phyloP scores from a whole-genome alignment of 1,140 invertebrate species.

The Lasaia peninsularis region DNA sequence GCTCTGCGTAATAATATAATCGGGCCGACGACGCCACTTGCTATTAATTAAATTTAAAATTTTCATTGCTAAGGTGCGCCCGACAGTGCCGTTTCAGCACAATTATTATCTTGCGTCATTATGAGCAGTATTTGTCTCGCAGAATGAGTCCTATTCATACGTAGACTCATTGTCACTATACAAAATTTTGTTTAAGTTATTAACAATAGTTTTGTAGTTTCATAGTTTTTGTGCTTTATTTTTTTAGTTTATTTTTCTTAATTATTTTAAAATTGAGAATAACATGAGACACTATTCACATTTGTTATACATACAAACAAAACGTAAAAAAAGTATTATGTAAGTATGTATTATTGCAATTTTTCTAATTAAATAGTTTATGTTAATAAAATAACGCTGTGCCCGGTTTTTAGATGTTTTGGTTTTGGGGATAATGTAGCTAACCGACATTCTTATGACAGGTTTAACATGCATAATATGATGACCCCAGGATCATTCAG shows the following conservation, averaged over 20 bases:
- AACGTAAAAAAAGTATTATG: too few relatives aligned
- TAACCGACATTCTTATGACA: too few relatives aligned
- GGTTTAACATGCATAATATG: too few relatives aligned
- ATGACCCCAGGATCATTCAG: too few relatives aligned
- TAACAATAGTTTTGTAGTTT: conserved; percentile 6
- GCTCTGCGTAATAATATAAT: conserved; percentile 63
- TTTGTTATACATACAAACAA: too few relatives aligned
- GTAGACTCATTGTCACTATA: not conserved
- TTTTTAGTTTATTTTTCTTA: not conserved
- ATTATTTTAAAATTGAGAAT: not conserved
- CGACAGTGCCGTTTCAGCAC: conserved; percentile 21
- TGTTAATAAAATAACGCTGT: too few relatives aligned
- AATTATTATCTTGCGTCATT: conserved; percentile 25
- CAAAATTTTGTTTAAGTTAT: not conserved
- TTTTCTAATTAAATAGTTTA: too few relatives aligned
- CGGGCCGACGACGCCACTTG: conserved; percentile 56
- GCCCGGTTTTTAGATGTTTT: too few relatives aligned
- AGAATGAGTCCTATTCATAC: conserved; percentile 16
- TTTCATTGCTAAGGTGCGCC: conserved; percentile 49
- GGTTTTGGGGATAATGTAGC: too few relatives aligned
- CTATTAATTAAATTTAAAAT: conserved; percentile 73
- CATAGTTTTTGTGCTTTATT: not conserved
- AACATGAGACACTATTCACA: too few relatives aligned
- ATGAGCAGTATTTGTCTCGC: conserved; percentile 17
- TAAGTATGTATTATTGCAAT: too few relatives aligned